A percentile compares a stretch with the other conserved stretches of the same genome.
Conservation (phyloP, 2,888 invertebrate species). For the Ptilodon capucinus region DNA sequence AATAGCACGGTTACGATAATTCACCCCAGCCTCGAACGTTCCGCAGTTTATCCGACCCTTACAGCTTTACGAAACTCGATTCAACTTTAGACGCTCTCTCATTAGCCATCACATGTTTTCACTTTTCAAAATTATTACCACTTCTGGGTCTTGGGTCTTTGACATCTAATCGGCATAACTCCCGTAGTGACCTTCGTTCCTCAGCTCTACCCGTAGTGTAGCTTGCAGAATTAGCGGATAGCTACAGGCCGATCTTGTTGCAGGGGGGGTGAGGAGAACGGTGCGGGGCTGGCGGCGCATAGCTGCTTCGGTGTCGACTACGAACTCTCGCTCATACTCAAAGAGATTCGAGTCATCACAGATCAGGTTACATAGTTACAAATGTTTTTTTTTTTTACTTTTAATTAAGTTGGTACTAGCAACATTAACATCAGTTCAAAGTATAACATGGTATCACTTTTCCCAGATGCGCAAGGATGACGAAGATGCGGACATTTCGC, state of each 20-base stretch:
- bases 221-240: slow-evolving; percentile 67
- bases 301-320: slow-evolving; percentile 96
- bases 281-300: slow-evolving; percentile 90
- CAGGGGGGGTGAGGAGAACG: slow-evolving; percentile 84
- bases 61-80: slow-evolving; percentile 55
- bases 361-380: slow-evolving; percentile 85
- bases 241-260: slow-evolving; percentile 69
- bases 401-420: too few species aligned
- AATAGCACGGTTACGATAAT: slow-evolving; percentile 81
- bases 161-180: slow-evolving; percentile 66
- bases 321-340: slow-evolving; percentile 96
- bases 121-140: slow-evolving; percentile 43
- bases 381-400: too few species aligned
- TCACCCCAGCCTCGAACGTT: slow-evolving; percentile 75
- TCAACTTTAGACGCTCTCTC: slow-evolving; percentile 35
- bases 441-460: slow-evolving; percentile 22
- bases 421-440: neutral
- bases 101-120: slow-evolving; percentile 40
- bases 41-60: slow-evolving; percentile 76
- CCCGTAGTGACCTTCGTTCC: slow-evolving; percentile 77
- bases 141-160: slow-evolving; percentile 62
- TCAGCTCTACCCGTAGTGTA: slow-evolving; percentile 73
- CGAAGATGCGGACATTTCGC: slow-evolving; percentile 95
- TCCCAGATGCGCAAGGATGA: slow-evolving; percentile 96
- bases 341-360: slow-evolving; percentile 96